Percentiles rank a stretch among this genome's conserved stretches.
These are phyloP conservation scores for Lasioglossum calceatum DNA, from an alignment of 2,888 invertebrate genomes.

Conservation along the genomic window DNA sequence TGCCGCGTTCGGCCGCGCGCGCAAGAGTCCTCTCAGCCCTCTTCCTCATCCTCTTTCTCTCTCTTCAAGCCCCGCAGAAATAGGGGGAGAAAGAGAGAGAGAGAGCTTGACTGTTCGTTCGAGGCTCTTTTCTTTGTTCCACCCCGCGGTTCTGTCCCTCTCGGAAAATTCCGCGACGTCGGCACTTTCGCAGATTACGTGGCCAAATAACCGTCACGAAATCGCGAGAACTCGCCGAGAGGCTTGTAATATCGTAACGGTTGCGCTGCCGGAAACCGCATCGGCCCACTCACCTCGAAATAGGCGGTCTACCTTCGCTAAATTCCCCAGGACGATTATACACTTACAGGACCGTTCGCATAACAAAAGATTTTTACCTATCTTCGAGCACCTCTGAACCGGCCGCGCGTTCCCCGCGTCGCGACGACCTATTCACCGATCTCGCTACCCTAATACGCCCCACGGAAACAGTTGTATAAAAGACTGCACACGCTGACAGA, in stretches of 20 bases:
- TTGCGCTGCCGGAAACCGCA: constrained; percentile 22
- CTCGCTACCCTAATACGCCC: background rate
- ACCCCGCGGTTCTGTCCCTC: constrained; percentile 14
- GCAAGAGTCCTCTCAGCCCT: background rate
- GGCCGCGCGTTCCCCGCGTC: background rate
- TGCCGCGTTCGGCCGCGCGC: background rate
- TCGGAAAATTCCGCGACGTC: constrained; percentile 62
- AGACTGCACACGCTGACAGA: background rate
- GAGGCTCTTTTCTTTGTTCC: constrained; percentile 15
- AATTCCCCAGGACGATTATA: background rate
- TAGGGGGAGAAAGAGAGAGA: background rate
- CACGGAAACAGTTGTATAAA: background rate
- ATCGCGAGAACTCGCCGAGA: constrained; percentile 49
- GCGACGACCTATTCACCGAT: constrained; percentile 1
- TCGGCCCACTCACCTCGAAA: background rate
- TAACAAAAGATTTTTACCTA: background rate
- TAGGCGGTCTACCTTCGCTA: background rate
- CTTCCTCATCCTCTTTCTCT: constrained; percentile 20
- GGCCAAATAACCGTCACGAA: constrained; percentile 54
- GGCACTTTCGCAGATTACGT: constrained; percentile 63
- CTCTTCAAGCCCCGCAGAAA: background rate
- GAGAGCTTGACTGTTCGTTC: background rate
- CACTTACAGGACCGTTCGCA: background rate
- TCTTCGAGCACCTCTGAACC: background rate
- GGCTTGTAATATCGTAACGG: constrained; percentile 52